Conservation (phyloP, 2,113 vertebrate species). For the Trematocara unimaculatum region DNA sequence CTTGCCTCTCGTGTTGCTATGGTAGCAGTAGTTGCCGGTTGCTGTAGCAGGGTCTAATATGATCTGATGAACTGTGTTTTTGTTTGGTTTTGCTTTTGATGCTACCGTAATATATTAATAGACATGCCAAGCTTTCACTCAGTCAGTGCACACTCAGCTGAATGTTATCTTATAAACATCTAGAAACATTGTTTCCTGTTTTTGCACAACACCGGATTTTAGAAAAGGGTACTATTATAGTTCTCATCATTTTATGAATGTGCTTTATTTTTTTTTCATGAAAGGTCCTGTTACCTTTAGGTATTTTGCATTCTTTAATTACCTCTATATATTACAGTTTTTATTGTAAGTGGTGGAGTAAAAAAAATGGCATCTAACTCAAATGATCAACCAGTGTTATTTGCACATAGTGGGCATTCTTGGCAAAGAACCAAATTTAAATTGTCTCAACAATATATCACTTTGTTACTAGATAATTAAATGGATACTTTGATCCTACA, state of each 20-base stretch:
- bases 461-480: neutral
- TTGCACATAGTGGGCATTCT: neutral
- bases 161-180: neutral
- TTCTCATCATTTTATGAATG: neutral
- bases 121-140: neutral
- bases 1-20: slow-evolving; percentile 7
- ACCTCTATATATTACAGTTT: neutral
- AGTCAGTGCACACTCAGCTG: accelerated
- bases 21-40: neutral
- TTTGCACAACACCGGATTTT: neutral
- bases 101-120: neutral
- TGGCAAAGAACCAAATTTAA: accelerated
- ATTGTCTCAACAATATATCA: neutral
- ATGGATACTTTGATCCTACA: neutral
- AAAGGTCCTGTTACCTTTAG: neutral
- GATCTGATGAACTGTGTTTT: neutral
- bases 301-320: neutral
- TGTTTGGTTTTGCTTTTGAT: neutral
- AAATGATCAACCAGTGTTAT: neutral
- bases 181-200: neutral
- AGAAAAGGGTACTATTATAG: neutral
- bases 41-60: neutral
- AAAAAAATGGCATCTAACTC: neutral
- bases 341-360: neutral
- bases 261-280: neutral